Percentiles rank a stretch among this genome's conserved stretches.
Conservation (phyloP, 2,888 invertebrate species). For the Andrena hattorfiana region DNA sequence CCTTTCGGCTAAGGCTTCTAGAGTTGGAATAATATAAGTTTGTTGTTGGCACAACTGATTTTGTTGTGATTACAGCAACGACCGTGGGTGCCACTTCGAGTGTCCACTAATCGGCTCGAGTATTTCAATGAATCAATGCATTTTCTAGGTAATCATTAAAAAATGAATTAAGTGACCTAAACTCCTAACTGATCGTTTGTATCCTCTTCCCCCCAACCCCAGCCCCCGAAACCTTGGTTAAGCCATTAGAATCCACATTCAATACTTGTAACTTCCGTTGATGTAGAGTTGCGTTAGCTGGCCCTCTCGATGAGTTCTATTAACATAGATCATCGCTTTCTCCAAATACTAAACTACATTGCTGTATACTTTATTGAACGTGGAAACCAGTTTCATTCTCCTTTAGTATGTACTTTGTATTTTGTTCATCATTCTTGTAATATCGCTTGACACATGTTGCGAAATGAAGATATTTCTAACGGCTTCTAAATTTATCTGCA, state of each 20-base stretch:
- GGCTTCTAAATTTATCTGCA: slow-evolving; percentile 76
- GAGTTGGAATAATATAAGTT: slow-evolving; percentile 68
- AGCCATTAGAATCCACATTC: slow-evolving; percentile 73
- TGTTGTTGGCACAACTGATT: slow-evolving; percentile 85
- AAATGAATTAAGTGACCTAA: slow-evolving; percentile 83
- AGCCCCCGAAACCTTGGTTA: slow-evolving; percentile 61
- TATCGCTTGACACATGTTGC: slow-evolving; percentile 21
- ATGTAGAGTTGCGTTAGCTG: background rate
- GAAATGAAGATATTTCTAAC: slow-evolving; percentile 39
- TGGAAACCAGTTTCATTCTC: slow-evolving; percentile 62
- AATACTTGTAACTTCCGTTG: slow-evolving; percentile 57
- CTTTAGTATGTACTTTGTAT: slow-evolving; percentile 63
- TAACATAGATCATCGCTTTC: slow-evolving; percentile 1
- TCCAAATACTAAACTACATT: background rate
- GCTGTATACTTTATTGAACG: slow-evolving; percentile 60
- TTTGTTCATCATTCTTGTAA: slow-evolving; percentile 59
- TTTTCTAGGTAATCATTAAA: slow-evolving; percentile 85
- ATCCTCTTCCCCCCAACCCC: slow-evolving; percentile 56
- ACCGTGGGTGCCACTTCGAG: slow-evolving; percentile 84
- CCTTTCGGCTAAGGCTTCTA: slow-evolving; percentile 58
- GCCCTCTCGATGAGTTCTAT: background rate
- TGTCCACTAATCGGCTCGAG: slow-evolving; percentile 84
- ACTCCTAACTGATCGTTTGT: slow-evolving; percentile 73
- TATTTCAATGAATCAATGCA: slow-evolving; percentile 85
- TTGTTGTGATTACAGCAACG: slow-evolving; percentile 85